phyloP scores from a whole-genome alignment of 2,797 vertebrate genomes.

The Buceros bicornis region DNA sequence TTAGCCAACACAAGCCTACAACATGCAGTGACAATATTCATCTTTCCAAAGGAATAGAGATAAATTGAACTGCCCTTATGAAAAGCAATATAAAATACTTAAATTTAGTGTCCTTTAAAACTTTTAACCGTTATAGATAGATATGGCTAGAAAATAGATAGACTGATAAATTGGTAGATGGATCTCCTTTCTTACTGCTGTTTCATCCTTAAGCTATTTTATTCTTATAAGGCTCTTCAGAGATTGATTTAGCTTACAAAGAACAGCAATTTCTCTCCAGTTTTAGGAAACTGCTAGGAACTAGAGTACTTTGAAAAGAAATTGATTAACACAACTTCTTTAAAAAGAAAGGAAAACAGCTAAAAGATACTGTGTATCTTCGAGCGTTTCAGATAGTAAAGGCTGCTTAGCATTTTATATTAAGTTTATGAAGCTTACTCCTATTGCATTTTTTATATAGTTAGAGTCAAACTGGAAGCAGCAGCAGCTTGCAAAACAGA shows the following conservation, averaged over 20 bases:
- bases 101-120: conserved; percentile 76
- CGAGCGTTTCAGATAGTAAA: conserved; percentile 29
- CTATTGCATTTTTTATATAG: not conserved
- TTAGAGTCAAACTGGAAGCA: not conserved
- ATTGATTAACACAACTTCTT: conserved; percentile 69
- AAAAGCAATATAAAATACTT: conserved; percentile 72
- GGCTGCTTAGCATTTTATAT: conserved; percentile 7
- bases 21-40: conserved; percentile 73
- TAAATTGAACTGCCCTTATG: conserved; percentile 74
- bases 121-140: conserved; percentile 73
- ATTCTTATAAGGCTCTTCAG: conserved; percentile 74
- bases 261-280: conserved; percentile 70
- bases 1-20: conserved; percentile 65
- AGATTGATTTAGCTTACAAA: conserved; percentile 70
- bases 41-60: conserved; percentile 73
- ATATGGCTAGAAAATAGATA: conserved; percentile 65
- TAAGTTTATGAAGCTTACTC: conserved; percentile 38
- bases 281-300: conserved; percentile 70
- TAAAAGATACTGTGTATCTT: conserved; percentile 35
- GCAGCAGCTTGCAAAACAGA: not conserved
- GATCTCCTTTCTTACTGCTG: conserved; percentile 63
- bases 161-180: conserved; percentile 67
- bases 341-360: conserved; percentile 59
- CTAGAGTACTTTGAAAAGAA: conserved; percentile 49
- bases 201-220: conserved; percentile 71